phyloP scores from a whole-genome alignment of 2,888 invertebrate species.

The Cerceris ruficornis region DNA sequence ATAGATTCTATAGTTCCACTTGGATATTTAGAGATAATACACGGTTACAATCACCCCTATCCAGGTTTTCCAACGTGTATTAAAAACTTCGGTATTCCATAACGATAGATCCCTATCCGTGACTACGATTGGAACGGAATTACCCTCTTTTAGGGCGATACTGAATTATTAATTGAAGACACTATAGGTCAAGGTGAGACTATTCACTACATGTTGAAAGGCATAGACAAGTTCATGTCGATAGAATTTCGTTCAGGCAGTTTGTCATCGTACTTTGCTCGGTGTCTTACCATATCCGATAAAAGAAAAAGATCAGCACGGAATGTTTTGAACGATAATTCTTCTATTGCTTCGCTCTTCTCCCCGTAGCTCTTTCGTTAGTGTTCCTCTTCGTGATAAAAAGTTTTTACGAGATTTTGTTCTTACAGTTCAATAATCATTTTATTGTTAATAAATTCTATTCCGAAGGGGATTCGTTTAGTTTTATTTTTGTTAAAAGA shows the following conservation, averaged over 20 bases:
- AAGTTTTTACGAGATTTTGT: too few species aligned
- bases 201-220: constrained; percentile 39
- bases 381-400: neutral
- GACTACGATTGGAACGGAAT: constrained; percentile 5
- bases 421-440: too few species aligned
- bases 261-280: constrained; percentile 46
- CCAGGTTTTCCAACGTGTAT: too few species aligned
- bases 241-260: constrained; percentile 42
- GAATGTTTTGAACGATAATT: neutral
- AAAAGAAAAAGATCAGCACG: neutral
- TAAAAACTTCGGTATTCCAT: too few species aligned
- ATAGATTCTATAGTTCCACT: too few species aligned
- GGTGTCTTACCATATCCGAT: constrained; percentile 9
- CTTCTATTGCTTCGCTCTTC: neutral
- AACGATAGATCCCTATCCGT: constrained; percentile 3
- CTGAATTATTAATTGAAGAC: constrained; percentile 44
- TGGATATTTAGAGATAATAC: too few species aligned
- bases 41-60: too few species aligned
- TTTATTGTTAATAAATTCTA: too few species aligned
- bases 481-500: too few species aligned
- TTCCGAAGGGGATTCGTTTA: too few species aligned
- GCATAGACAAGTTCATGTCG: constrained; percentile 40
- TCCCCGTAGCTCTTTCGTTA: neutral
- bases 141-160: constrained; percentile 20
- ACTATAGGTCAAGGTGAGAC: constrained; percentile 53